Percentiles rank a stretch among this genome's conserved stretches.
phyloP scores from a whole-genome alignment of 2,113 vertebrate genomes.

The Albula glossodonta region DNA sequence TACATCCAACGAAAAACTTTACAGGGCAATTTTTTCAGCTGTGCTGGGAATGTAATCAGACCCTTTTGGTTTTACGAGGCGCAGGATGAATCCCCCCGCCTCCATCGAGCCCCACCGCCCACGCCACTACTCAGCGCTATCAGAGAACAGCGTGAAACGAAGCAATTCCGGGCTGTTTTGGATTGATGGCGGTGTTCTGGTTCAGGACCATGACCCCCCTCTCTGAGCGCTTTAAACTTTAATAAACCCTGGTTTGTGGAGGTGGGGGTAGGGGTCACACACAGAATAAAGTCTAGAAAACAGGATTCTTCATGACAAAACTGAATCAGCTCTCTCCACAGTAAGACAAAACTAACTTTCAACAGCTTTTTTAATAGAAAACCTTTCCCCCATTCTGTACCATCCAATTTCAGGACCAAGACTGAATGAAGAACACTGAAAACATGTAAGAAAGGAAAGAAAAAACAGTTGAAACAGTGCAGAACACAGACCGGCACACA shows the following conservation, averaged over 20 bases:
- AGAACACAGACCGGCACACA: background rate
- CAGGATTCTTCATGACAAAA: background rate
- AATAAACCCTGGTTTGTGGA: conserved; percentile 20
- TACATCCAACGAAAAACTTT: conserved; percentile 29
- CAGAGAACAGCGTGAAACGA: conserved; percentile 26
- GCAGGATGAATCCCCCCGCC: conserved; percentile 35
- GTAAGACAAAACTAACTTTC: background rate
- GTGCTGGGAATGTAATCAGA: conserved; percentile 21
- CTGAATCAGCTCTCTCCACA: background rate
- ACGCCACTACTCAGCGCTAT: conserved; percentile 27
- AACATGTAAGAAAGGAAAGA: background rate
- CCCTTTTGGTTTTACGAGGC: conserved; percentile 29
- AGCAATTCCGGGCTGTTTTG: conserved; percentile 31
- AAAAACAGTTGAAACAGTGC: background rate
- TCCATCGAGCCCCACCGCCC: too few species aligned
- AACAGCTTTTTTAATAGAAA: background rate
- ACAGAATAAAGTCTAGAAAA: background rate
- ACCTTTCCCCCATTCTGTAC: background rate
- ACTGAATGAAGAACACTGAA: background rate
- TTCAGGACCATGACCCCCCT: conserved; percentile 30
- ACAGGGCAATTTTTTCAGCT: conserved; percentile 19
- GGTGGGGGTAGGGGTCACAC: conserved; percentile 4
- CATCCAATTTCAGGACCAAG: background rate
- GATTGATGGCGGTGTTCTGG: conserved; percentile 40
- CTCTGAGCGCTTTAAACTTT: conserved; percentile 44